Percentiles rank a stretch among this genome's conserved stretches.
Evolutionary conservation across 2,797 vertebrate species (phyloP).

Genomic region (Heteromormyrus szaboi): DNA sequence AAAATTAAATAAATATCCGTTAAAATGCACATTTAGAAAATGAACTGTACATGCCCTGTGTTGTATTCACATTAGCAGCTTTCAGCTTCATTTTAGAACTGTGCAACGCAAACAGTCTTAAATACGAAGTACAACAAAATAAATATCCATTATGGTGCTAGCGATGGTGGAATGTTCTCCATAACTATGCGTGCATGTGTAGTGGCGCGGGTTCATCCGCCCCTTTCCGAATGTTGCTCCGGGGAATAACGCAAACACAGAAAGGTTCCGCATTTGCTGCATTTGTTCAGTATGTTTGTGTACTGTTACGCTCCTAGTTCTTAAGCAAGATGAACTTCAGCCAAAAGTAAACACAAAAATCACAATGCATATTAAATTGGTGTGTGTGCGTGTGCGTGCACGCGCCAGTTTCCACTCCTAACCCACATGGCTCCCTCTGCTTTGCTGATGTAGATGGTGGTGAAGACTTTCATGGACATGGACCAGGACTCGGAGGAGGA

Average conservation of each 20-base stretch:
- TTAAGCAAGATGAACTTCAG: background rate
- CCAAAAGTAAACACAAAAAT: background rate
- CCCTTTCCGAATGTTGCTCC: background rate
- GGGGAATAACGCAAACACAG: background rate
- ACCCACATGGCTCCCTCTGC: background rate
- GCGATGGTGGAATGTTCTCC: too few species aligned
- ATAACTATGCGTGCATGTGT: background rate
- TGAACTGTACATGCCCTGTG: too few species aligned
- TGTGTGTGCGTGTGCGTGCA: too few species aligned
- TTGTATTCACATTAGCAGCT: too few species aligned
- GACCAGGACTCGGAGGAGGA: constrained; percentile 98
- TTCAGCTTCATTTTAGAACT: too few species aligned
- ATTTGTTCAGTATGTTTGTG: background rate
- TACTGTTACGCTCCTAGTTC: background rate
- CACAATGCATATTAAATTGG: background rate
- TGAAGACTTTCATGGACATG: constrained; percentile 99
- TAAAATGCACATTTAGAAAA: too few species aligned
- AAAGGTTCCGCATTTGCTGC: background rate
- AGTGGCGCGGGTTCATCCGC: background rate
- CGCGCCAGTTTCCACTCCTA: background rate
- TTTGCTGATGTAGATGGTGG: constrained; percentile 79
- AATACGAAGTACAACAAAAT: too few species aligned
- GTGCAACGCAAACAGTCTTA: too few species aligned
- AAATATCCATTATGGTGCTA: too few species aligned
- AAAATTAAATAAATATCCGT: too few species aligned